Conservation (phyloP, 2,888 invertebrate species). For the Drosophila lacicola region DNA sequence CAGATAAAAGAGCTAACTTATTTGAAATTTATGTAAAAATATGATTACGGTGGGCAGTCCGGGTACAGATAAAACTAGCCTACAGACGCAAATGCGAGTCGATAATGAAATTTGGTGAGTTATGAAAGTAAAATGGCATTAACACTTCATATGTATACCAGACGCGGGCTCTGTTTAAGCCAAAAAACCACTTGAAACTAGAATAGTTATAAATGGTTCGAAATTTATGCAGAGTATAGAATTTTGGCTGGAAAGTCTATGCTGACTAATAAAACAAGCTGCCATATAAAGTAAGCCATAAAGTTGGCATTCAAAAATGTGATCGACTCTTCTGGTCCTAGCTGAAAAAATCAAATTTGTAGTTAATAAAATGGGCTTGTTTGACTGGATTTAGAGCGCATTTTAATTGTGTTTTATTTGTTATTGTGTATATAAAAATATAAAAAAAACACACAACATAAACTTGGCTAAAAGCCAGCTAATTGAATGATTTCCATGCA, state of each 20-base stretch:
- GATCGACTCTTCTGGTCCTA: slow-evolving; percentile 36
- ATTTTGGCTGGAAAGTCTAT: slow-evolving; percentile 19
- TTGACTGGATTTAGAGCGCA: slow-evolving; percentile 37
- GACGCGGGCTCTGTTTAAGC: too few species aligned
- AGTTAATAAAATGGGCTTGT: slow-evolving; percentile 22
- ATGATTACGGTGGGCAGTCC: slow-evolving; percentile 17
- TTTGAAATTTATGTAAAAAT: slow-evolving; percentile 60
- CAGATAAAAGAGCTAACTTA: slow-evolving; percentile 46
- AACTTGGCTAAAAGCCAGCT: slow-evolving; percentile 54
- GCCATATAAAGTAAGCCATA: slow-evolving; percentile 19
- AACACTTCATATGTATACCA: slow-evolving; percentile 43
- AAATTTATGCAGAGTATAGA: slow-evolving; percentile 55
- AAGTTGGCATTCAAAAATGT: slow-evolving; percentile 41
- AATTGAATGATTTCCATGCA: slow-evolving; percentile 76
- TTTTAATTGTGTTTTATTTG: slow-evolving; percentile 65
- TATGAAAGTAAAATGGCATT: slow-evolving; percentile 45
- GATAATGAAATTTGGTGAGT: slow-evolving; percentile 31
- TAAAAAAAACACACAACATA: slow-evolving; percentile 16
- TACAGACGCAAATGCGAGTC: neutral
- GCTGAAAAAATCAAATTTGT: neutral
- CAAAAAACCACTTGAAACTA: slow-evolving; percentile 12
- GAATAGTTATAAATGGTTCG: slow-evolving; percentile 8
- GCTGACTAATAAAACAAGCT: slow-evolving; percentile 57
- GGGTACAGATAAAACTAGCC: slow-evolving; percentile 32
- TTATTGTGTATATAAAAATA: neutral